phyloP scores from a whole-genome alignment of 2,888 invertebrate species.

The Gymnocheta viridis region DNA sequence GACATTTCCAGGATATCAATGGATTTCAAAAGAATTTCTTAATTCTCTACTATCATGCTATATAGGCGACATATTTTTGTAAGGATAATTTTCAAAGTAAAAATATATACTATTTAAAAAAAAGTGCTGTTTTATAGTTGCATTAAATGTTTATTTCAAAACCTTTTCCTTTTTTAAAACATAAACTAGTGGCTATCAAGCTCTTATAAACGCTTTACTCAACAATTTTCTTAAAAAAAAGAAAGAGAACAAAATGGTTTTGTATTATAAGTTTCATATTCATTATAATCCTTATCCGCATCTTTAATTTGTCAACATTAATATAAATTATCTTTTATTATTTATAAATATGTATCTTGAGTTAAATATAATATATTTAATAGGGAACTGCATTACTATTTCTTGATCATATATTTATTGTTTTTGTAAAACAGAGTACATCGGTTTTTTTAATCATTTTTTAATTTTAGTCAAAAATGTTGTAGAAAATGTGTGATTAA shows the following conservation, averaged over 20 bases:
- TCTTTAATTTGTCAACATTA: slow-evolving; percentile 55
- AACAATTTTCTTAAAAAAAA: slow-evolving; percentile 31
- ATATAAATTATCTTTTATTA: slow-evolving; percentile 45
- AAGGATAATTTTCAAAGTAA: background rate
- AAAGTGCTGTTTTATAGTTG: slow-evolving; percentile 8
- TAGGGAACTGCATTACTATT: slow-evolving; percentile 65
- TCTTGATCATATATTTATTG: slow-evolving; percentile 59
- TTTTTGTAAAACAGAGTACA: slow-evolving; percentile 55
- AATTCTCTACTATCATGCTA: no score
- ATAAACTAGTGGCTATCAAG: slow-evolving; percentile 42
- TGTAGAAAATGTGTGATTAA: slow-evolving; percentile 20
- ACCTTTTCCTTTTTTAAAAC: background rate
- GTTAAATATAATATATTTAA: slow-evolving; percentile 50
- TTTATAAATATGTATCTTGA: slow-evolving; percentile 45
- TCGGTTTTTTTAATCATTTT: slow-evolving; percentile 25
- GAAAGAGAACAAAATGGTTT: slow-evolving; percentile 33
- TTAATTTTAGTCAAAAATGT: background rate
- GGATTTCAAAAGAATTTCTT: background rate
- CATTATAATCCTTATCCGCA: slow-evolving; percentile 25
- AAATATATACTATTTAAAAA: background rate
- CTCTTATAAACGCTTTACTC: slow-evolving; percentile 38
- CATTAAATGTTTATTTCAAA: slow-evolving; percentile 25
- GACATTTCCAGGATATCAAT: no score
- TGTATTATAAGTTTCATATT: slow-evolving; percentile 38
- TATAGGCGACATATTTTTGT: background rate